Conservation (phyloP, 2,797 vertebrate species). For the Cuniculus paca region DNA sequence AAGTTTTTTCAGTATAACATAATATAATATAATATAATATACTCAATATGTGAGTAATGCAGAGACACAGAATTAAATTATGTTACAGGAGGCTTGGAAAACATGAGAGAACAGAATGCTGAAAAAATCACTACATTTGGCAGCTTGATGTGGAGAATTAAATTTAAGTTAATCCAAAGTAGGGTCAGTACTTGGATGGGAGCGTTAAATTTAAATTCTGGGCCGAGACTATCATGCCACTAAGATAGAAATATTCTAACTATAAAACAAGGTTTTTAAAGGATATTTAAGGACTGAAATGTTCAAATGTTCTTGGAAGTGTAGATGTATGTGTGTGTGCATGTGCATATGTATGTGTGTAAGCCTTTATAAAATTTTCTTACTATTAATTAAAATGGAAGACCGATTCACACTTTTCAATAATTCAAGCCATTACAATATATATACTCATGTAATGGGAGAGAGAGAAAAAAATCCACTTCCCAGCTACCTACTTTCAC, state of each 20-base stretch:
- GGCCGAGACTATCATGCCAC: constrained; percentile 3
- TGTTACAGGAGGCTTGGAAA: not conserved
- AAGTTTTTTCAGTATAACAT: constrained; percentile 32
- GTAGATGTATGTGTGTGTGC: not conserved
- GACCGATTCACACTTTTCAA: not conserved
- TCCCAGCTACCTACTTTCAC: constrained; percentile 88
- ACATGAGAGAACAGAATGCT: constrained; percentile 19
- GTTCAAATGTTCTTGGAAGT: not conserved
- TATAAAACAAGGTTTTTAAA: constrained; percentile 10
- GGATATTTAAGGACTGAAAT: not conserved
- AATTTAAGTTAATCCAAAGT: not conserved
- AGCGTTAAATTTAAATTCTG: not conserved
- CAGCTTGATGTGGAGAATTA: not conserved
- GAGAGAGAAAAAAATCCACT: not conserved
- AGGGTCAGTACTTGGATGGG: not conserved
- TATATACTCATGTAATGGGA: not conserved
- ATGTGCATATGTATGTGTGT: not conserved
- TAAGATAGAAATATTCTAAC: constrained; percentile 33
- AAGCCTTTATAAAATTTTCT: constrained; percentile 50
- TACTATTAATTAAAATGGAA: constrained; percentile 38
- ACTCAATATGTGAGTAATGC: constrained; percentile 24
- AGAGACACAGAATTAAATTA: constrained; percentile 57
- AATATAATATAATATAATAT: not conserved
- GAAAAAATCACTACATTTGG: constrained; percentile 3
- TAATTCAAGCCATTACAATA: constrained; percentile 39